Conservation (phyloP, 2,888 invertebrate genomes). For the Cyaniris semiargus region DNA sequence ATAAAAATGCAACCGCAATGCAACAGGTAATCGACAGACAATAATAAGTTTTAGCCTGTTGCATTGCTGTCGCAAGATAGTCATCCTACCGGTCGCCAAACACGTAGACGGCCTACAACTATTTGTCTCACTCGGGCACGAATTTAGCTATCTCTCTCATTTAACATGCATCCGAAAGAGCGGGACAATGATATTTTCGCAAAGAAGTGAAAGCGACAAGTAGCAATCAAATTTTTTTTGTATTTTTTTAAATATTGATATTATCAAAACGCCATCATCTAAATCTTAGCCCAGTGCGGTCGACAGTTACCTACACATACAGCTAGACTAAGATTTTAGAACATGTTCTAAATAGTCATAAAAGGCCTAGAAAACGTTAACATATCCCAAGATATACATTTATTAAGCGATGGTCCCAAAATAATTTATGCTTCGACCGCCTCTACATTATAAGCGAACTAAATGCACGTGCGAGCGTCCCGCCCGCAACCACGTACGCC, state of each 20-base stretch:
- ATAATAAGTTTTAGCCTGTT: not conserved
- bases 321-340: slow-evolving; percentile 5
- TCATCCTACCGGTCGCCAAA: too few relatives aligned
- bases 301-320: not conserved
- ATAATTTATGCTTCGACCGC: slow-evolving; percentile 44
- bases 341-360: slow-evolving; percentile 29
- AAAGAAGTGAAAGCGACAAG: not conserved
- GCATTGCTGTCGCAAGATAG: not conserved
- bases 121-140: not conserved
- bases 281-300: not conserved
- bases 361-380: slow-evolving; percentile 42
- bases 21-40: not conserved
- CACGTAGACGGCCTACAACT: too few relatives aligned
- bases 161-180: not conserved
- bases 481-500: not conserved
- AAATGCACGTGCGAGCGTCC: not conserved
- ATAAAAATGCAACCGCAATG: not conserved
- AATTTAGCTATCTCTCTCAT: not conserved
- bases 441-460: not conserved
- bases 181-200: not conserved
- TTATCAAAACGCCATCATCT: too few relatives aligned
- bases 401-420: slow-evolving; percentile 62
- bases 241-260: too few relatives aligned
- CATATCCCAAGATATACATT: slow-evolving; percentile 43
- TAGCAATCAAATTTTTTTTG: too few relatives aligned